A percentile compares a stretch with the other conserved stretches of the same genome.
phyloP scores from a whole-genome alignment of 2,113 vertebrate species.

The Calypte anna region DNA sequence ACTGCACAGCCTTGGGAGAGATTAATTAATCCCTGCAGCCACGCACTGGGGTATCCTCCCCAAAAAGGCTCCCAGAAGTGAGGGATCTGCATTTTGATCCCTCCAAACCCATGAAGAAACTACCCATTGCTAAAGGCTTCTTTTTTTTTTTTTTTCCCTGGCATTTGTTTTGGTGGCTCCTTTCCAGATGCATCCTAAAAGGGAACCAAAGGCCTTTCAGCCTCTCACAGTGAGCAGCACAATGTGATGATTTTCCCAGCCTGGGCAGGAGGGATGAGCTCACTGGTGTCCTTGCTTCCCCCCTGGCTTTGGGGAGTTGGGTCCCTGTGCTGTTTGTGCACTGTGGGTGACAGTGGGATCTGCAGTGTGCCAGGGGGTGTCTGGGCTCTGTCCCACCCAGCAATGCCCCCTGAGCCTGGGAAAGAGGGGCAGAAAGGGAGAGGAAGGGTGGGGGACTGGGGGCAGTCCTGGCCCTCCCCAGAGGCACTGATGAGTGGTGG shows the following conservation, averaged over 20 bases:
- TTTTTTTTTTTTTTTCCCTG: neutral
- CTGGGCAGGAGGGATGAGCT: slow-evolving; percentile 10
- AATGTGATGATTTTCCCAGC: slow-evolving; percentile 60
- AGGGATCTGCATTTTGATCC: neutral
- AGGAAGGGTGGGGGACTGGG: neutral
- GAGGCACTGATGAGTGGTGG: neutral
- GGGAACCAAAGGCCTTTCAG: slow-evolving; percentile 65
- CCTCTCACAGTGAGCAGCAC: slow-evolving; percentile 5
- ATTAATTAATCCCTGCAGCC: neutral
- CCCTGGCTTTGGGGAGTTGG: accelerated
- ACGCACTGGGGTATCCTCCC: neutral
- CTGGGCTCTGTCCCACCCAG: neutral
- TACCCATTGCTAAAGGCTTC: neutral
- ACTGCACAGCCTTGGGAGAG: neutral
- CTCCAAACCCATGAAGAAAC: neutral
- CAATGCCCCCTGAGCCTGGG: neutral
- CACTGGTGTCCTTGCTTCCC: slow-evolving; percentile 22
- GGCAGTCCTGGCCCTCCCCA: neutral
- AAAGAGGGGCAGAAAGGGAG: accelerated
- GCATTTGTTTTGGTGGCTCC: slow-evolving; percentile 5
- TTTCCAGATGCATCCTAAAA: slow-evolving; percentile 30
- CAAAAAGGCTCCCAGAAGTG: neutral
- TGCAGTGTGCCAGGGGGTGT: accelerated
- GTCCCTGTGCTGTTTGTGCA: neutral
- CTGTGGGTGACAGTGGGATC: accelerated